Evolutionary conservation across 2,113 vertebrate species (phyloP).

Genomic region (Acinonyx jubatus): DNA sequence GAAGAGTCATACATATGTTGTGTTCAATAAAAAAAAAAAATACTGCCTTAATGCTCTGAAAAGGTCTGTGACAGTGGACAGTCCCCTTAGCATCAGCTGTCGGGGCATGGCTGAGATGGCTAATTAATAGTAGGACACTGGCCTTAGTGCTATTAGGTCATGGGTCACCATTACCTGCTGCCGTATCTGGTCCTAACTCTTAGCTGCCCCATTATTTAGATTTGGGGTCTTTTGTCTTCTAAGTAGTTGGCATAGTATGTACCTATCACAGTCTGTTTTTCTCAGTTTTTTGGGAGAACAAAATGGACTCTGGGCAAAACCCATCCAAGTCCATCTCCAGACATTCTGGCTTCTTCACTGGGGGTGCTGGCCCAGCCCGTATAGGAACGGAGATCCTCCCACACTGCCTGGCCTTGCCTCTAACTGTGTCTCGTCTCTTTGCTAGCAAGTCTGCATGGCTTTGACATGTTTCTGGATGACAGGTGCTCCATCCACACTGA

Average conservation of each 20-base stretch:
- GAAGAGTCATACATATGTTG: not conserved
- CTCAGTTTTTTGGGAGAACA: not conserved
- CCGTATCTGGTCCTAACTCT: accelerated
- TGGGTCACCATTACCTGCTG: too few relatives aligned
- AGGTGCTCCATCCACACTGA: not conserved
- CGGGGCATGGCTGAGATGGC: not conserved
- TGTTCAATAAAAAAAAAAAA: not conserved
- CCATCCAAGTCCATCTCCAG: too few relatives aligned
- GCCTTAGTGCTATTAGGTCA: accelerated
- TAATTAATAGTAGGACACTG: not conserved
- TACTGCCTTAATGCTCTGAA: not conserved
- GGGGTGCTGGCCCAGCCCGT: not conserved
- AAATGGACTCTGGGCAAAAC: not conserved
- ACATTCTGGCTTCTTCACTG: not conserved
- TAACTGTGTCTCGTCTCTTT: conserved; percentile 58
- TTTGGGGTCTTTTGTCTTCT: not conserved
- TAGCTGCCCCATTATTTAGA: not conserved
- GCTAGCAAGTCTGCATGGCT: conserved; percentile 55
- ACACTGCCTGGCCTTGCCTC: not conserved
- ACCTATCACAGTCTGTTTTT: not conserved
- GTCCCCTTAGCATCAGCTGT: not conserved
- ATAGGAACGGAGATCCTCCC: too few relatives aligned
- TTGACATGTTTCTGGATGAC: conserved; percentile 8
- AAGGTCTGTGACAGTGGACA: accelerated
- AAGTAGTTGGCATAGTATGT: not conserved